Conservation (phyloP, 2,888 invertebrate genomes). For the Rhogogaster chlorosoma region DNA sequence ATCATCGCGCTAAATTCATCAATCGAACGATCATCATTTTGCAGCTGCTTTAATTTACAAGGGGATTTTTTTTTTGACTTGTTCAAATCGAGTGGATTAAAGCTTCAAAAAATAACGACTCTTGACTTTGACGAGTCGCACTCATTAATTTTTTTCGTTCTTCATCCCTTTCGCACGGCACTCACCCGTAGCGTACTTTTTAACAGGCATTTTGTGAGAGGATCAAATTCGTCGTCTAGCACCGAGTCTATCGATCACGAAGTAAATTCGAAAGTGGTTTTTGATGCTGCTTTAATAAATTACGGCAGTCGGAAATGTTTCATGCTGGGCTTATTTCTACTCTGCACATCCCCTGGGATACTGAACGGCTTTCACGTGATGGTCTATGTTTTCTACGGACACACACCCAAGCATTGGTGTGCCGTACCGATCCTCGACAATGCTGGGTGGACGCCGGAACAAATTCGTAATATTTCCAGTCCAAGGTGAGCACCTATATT, state of each 20-base stretch:
- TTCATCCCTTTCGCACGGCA: neutral
- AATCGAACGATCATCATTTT: neutral
- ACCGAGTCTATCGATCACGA: slow-evolving; percentile 14
- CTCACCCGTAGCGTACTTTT: neutral
- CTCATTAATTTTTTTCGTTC: neutral
- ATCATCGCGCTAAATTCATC: neutral
- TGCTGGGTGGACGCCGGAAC: slow-evolving; percentile 55
- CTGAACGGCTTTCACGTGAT: slow-evolving; percentile 79
- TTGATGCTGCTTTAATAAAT: slow-evolving; percentile 47
- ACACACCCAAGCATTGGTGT: slow-evolving; percentile 59
- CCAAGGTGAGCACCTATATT: slow-evolving; percentile 52
- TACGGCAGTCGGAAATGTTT: slow-evolving; percentile 52
- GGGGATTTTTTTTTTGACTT: neutral
- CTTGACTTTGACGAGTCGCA: neutral
- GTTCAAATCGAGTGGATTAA: neutral
- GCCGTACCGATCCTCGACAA: slow-evolving; percentile 49
- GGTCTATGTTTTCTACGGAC: slow-evolving; percentile 78
- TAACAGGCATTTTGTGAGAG: neutral
- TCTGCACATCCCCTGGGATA: slow-evolving; percentile 77
- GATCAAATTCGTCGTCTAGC: slow-evolving; percentile 9
- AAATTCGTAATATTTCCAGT: slow-evolving; percentile 55
- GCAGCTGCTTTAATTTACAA: neutral
- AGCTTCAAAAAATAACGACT: neutral
- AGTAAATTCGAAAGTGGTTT: slow-evolving; percentile 5
- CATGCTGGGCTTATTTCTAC: slow-evolving; percentile 69